Base-by-base conservation (phyloP, 2,797 vertebrate species). In the Myotis planiceps region DNA sequence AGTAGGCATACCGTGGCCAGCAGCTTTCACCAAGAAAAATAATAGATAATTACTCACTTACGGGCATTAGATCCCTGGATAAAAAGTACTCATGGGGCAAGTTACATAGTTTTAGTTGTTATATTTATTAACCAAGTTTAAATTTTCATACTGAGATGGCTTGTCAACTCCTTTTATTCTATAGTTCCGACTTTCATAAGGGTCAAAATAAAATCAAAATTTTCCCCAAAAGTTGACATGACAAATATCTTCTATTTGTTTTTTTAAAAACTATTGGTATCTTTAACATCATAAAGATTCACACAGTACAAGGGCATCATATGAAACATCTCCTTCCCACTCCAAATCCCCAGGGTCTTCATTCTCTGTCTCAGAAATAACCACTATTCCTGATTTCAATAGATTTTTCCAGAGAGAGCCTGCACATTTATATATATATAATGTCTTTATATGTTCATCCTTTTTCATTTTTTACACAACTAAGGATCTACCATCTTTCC, bases 221-320 rank as follows among this genome's bases (percentile, higher is more conserved):
- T 87, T 68, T 74, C 25, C 34, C 21, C 53, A 74, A 69, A 47
- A n/a, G 32, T 71, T 76, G 69, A 69, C 19, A 74, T 21, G 3
- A 7, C 2, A 88, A 94, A 55, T 82, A 63, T 16, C 0, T 32
- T 87, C 82, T 60, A 6, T 45, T 74, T 65, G 39, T 34, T n/a
- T 66, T 84, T 82, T 79, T 29, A 10, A 10, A 34, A 29, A 85
- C 5, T 79, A 47, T 69, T 71, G 9, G 0, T 58, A 8, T 91
- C 84, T 94, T 95, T 27, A 83, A n/a, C 75, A 58, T 53, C 10
- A 25, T 83, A 80, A 89, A 89, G 92, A 55, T 18, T 72, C 49
- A 84, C 78, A 18, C 29, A 71, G 3, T 47, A 32, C 34, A 39
- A 68, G 2, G 27, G 3, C 4, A 76, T 37, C n/a, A 16, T 18